These are phyloP conservation scores for Oxyura jamaicensis DNA, from an alignment of 2,113 vertebrate species.

Conservation along the genomic window DNA sequence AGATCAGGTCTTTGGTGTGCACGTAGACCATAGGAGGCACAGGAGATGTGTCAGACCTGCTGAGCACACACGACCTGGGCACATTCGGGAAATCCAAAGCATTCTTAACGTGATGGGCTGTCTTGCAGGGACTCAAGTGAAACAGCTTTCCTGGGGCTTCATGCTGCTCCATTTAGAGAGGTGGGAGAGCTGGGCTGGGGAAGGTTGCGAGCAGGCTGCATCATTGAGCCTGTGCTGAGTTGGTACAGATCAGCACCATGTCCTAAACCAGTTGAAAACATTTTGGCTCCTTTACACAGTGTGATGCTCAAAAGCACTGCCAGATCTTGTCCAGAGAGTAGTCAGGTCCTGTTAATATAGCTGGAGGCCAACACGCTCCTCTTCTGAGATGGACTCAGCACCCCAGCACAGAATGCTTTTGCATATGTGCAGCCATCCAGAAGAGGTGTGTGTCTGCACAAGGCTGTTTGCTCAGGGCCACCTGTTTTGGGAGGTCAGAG, in stretches of 20 bases:
- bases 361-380: not conserved
- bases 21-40: rapidly evolving
- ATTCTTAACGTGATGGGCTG: not conserved
- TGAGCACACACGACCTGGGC: not conserved
- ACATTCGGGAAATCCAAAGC: not conserved
- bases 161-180: not conserved
- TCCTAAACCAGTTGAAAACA: not conserved
- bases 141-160: not conserved
- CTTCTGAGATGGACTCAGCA: not conserved
- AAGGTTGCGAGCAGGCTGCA: not conserved
- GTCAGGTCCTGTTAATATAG: not conserved
- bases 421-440: not conserved
- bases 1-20: not conserved
- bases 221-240: rapidly evolving
- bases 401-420: not conserved
- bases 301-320: not conserved
- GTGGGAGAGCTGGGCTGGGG: not conserved
- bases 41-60: not conserved
- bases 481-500: conserved; percentile 19
- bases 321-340: not conserved
- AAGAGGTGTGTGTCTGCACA: not conserved
- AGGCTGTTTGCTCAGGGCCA: not conserved
- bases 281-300: not conserved
- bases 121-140: not conserved
- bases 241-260: not conserved